phyloP scores from a whole-genome alignment of 2,888 invertebrate genomes.

The Theristus sp. region DNA sequence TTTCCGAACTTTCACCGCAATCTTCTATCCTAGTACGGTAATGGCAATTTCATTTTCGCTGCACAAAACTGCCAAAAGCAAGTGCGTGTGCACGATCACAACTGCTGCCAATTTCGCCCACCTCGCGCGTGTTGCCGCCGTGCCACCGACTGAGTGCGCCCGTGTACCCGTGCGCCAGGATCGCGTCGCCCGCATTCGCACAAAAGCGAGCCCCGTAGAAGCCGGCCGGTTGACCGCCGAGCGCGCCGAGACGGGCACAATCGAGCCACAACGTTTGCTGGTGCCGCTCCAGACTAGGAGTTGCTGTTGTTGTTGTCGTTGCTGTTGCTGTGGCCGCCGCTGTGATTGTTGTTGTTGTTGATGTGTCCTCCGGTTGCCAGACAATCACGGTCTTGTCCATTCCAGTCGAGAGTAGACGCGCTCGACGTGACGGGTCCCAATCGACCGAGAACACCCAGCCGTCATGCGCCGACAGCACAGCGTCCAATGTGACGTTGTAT shows the following conservation, averaged over 20 bases:
- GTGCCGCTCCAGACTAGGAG: too few relatives aligned
- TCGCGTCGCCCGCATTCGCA: constrained; percentile 6
- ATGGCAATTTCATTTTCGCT: too few relatives aligned
- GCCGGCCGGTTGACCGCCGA: constrained; percentile 21
- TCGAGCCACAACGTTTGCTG: too few relatives aligned
- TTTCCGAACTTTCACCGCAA: too few relatives aligned
- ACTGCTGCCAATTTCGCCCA: too few relatives aligned
- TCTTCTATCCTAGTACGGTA: too few relatives aligned
- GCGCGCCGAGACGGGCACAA: neutral
- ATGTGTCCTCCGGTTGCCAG: constrained; percentile 16
- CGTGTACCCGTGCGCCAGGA: constrained; percentile 16
- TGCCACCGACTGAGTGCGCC: constrained; percentile 18
- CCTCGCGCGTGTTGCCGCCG: neutral
- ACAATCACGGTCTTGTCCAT: constrained; percentile 21
- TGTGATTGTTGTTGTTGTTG: too few relatives aligned
- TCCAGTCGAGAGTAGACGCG: constrained; percentile 15
- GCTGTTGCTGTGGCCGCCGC: too few relatives aligned
- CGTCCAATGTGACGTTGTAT: constrained; percentile 43
- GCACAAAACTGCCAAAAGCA: too few relatives aligned
- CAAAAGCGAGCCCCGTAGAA: constrained; percentile 18
- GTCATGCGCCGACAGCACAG: constrained; percentile 73
- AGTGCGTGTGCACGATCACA: too few relatives aligned
- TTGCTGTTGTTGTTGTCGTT: too few relatives aligned
- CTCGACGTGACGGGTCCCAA: constrained; percentile 46
- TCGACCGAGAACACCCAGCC: constrained; percentile 81